Evolutionary conservation across 2,888 invertebrate genomes (phyloP).

Genomic region (Dorcus parallelipipedus): DNA sequence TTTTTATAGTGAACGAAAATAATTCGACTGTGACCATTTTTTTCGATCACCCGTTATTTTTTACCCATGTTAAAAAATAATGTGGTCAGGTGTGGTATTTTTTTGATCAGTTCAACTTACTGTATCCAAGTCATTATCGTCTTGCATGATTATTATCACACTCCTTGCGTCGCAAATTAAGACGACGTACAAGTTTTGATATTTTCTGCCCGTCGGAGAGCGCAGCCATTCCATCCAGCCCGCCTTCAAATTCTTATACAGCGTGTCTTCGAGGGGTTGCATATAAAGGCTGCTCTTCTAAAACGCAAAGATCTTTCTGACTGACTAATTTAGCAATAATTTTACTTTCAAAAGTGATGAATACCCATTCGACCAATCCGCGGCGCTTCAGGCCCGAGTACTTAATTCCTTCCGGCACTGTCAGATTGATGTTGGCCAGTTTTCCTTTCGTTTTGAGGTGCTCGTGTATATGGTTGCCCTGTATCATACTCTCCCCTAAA

Average conservation of each 20-base stretch:
- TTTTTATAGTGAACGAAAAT: too few species aligned
- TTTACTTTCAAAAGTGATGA: constrained; percentile 2
- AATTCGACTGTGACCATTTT: not conserved
- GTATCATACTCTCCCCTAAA: constrained; percentile 55
- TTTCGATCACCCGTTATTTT: not conserved
- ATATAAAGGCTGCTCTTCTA: constrained; percentile 52
- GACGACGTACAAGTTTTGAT: constrained; percentile 49
- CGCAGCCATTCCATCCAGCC: constrained; percentile 50
- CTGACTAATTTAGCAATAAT: not conserved
- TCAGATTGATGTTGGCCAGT: constrained; percentile 50
- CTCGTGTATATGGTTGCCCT: constrained; percentile 58
- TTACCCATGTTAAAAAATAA: too few species aligned
- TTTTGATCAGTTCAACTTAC: constrained; percentile 27
- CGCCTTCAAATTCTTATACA: constrained; percentile 47
- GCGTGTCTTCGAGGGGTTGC: constrained; percentile 45
- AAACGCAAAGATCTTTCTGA: constrained; percentile 13
- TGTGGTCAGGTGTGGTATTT: too few species aligned
- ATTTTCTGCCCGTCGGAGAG: constrained; percentile 27
- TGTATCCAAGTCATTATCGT: constrained; percentile 45
- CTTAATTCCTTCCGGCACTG: constrained; percentile 54
- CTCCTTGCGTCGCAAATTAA: constrained; percentile 54
- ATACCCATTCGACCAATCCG: constrained; percentile 47
- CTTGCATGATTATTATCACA: constrained; percentile 49
- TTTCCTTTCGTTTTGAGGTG: constrained; percentile 46
- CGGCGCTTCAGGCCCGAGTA: constrained; percentile 43